phyloP scores from a whole-genome alignment of 1,140 invertebrate species.

The Drosophila serrata region DNA sequence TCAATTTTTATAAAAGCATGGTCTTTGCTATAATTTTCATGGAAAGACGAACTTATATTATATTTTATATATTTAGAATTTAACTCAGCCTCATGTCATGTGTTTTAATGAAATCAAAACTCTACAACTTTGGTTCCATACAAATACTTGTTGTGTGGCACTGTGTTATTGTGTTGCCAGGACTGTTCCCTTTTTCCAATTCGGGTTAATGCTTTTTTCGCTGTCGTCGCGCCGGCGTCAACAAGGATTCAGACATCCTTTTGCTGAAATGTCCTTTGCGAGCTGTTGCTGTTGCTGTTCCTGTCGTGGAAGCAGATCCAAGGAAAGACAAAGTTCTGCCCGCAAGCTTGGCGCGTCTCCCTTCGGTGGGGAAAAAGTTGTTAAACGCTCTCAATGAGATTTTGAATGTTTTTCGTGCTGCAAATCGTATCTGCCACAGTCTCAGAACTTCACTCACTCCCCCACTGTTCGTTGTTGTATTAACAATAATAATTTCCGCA shows the following conservation, averaged over 20 bases:
- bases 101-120: neutral
- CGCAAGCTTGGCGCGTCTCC: constrained; percentile 7
- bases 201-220: constrained; percentile 82
- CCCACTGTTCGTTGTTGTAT: constrained; percentile 61
- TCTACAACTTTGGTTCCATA: neutral
- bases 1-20: neutral
- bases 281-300: constrained; percentile 55
- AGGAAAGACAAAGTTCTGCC: constrained; percentile 53
- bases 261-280: constrained; percentile 23
- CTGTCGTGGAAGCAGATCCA: constrained; percentile 14
- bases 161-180: constrained; percentile 29
- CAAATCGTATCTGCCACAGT: constrained; percentile 62
- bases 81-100: neutral
- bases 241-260: constrained; percentile 36
- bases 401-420: constrained; percentile 79
- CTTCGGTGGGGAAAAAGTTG: constrained; percentile 56
- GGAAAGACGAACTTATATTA: neutral
- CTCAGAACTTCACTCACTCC: constrained; percentile 1
- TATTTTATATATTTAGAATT: neutral
- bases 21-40: neutral
- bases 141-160: neutral
- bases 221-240: constrained; percentile 71
- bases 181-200: constrained; percentile 52
- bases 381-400: constrained; percentile 81
- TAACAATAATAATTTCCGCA: constrained; percentile 80